Conservation (phyloP, 1,140 invertebrate species). For the Pachyrhynchus sulphureomaculatus region DNA sequence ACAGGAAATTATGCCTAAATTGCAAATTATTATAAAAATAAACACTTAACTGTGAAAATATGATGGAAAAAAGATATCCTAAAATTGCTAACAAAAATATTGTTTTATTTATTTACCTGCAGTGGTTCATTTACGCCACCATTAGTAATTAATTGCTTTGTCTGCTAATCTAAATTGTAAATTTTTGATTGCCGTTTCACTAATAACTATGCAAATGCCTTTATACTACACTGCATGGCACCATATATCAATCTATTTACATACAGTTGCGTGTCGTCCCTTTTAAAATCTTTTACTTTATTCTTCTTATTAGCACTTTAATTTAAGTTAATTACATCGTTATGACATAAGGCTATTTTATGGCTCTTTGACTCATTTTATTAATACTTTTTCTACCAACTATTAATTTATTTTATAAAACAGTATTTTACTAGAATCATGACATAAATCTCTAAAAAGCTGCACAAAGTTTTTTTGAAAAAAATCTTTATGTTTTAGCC, state of each 20-base stretch:
- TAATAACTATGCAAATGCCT: slow-evolving; percentile 39
- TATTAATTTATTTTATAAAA: no score
- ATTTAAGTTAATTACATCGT: slow-evolving; percentile 21
- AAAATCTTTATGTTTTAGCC: no score
- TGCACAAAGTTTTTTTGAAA: no score
- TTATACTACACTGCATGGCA: slow-evolving; percentile 28
- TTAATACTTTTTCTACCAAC: no score
- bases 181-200: slow-evolving; percentile 36
- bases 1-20: no score
- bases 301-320: slow-evolving; percentile 37
- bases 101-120: slow-evolving; percentile 2
- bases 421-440: no score
- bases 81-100: no score
- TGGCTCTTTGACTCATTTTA: slow-evolving; percentile 15
- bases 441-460: no score
- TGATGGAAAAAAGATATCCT: no score
- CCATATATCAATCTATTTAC: slow-evolving; percentile 39
- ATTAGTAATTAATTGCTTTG: slow-evolving; percentile 35
- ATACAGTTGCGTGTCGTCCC: slow-evolving; percentile 36
- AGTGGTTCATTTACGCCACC: slow-evolving; percentile 1
- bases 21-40: no score
- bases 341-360: slow-evolving; percentile 18
- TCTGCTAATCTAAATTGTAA: slow-evolving; percentile 39
- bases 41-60: no score
- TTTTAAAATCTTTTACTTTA: slow-evolving; percentile 30